phyloP scores from a whole-genome alignment of 2,888 invertebrate species.

The Chorisops tibialis region DNA sequence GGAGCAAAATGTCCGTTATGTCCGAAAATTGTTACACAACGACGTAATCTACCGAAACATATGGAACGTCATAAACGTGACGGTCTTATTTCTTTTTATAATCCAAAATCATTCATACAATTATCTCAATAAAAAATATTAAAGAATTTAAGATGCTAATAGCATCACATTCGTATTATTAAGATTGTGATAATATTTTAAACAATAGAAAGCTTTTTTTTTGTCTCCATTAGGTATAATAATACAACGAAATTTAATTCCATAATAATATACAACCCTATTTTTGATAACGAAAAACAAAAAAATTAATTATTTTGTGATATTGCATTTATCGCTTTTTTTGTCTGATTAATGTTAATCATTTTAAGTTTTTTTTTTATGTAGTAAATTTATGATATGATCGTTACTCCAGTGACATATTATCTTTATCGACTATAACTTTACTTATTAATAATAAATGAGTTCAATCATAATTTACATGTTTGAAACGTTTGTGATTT shows the following conservation, averaged over 20 bases:
- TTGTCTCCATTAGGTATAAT: background rate
- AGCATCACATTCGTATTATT: background rate
- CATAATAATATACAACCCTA: background rate
- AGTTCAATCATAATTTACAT: no score
- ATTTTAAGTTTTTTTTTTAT: no score
- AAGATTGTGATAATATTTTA: background rate
- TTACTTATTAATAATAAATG: no score
- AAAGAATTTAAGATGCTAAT: background rate
- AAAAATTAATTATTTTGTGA: background rate
- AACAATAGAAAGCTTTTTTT: background rate
- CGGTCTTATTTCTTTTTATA: background rate
- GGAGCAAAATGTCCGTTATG: constrained; percentile 41
- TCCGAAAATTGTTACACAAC: constrained; percentile 40
- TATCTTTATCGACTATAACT: no score
- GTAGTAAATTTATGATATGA: no score
- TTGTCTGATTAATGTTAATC: no score
- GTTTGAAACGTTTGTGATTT: no score
- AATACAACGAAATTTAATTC: no score
- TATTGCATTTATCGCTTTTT: background rate
- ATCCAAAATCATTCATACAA: background rate
- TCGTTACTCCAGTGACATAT: no score
- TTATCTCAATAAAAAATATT: background rate
- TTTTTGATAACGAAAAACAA: background rate
- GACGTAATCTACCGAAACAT: constrained; percentile 39
- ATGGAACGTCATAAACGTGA: constrained; percentile 37